A percentile compares a stretch with the other conserved stretches of the same genome.
Evolutionary conservation across 1,140 invertebrate genomes (phyloP).

Genomic region (Drosophila serrata): DNA sequence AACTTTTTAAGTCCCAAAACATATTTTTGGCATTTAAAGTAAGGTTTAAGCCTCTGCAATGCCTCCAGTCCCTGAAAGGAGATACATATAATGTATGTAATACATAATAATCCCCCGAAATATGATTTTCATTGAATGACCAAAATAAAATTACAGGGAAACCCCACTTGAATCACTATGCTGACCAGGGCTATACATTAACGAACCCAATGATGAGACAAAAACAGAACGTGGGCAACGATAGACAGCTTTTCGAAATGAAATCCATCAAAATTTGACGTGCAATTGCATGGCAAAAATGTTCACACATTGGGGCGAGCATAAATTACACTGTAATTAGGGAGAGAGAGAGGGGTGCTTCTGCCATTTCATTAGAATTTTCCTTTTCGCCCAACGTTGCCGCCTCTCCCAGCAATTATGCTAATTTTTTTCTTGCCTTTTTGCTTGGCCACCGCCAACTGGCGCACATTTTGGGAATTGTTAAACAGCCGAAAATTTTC

Average conservation of each 20-base stretch:
- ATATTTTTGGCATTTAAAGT: too few species aligned
- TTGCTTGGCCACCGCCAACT: constrained; percentile 50
- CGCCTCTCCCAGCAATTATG: constrained; percentile 56
- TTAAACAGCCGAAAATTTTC: constrained; percentile 66
- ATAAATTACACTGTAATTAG: constrained; percentile 58
- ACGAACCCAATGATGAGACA: constrained; percentile 15
- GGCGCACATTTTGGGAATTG: constrained; percentile 65
- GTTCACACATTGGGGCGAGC: constrained; percentile 33
- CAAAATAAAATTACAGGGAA: background rate
- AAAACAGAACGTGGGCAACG: constrained; percentile 14
- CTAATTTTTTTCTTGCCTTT: constrained; percentile 59
- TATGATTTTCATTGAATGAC: background rate
- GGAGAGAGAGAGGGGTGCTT: background rate
- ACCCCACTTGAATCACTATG: background rate
- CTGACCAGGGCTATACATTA: constrained; percentile 5
- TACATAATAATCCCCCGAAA: background rate
- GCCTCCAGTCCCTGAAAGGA: too few species aligned
- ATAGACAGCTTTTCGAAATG: background rate
- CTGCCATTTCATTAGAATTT: constrained; percentile 52
- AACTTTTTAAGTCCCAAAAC: too few species aligned
- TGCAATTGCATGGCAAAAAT: constrained; percentile 36
- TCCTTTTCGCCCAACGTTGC: constrained; percentile 6
- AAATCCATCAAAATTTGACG: constrained; percentile 64
- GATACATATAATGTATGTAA: background rate
- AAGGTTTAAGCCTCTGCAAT: too few species aligned